Conservation (phyloP, 2,113 vertebrate species). For the Castor canadensis region DNA sequence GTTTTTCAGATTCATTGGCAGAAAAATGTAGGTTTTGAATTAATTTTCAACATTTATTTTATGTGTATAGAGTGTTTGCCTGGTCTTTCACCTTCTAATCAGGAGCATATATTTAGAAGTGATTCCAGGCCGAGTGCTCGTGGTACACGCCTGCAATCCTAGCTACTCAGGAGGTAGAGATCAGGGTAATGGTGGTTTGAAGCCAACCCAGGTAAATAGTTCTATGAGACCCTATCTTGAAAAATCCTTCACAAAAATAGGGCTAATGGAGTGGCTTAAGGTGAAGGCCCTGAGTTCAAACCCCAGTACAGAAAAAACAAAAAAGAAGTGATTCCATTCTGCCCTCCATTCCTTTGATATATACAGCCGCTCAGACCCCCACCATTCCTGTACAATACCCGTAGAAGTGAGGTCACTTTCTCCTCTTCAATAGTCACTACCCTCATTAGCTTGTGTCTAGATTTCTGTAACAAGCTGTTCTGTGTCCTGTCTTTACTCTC, state of each 20-base stretch:
- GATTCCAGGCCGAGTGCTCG: too few species aligned
- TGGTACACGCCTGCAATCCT: too few species aligned
- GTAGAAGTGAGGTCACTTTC: not conserved
- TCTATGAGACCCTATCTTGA: too few species aligned
- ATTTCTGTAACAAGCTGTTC: not conserved
- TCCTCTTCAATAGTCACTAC: not conserved
- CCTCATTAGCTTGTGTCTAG: not conserved
- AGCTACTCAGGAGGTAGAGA: too few species aligned
- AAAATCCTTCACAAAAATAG: too few species aligned
- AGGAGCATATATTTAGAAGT: not conserved
- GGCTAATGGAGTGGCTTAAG: too few species aligned
- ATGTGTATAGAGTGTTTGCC: not conserved
- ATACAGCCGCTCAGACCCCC: not conserved
- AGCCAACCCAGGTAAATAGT: too few species aligned
- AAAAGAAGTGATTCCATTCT: not conserved
- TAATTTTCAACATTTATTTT: not conserved
- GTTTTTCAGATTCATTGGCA: conserved; percentile 48
- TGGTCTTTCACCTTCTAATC: not conserved
- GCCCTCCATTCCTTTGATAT: not conserved
- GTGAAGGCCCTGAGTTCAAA: too few species aligned
- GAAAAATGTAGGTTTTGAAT: not conserved
- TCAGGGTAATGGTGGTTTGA: too few species aligned
- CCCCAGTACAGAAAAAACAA: too few species aligned
- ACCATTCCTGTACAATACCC: not conserved
- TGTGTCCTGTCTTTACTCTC: not conserved